Evolutionary conservation across 2,113 vertebrate genomes (phyloP), one percentile per base, ranked within the genome.

Genomic region (Rhinichthys klamathensis): DNA sequence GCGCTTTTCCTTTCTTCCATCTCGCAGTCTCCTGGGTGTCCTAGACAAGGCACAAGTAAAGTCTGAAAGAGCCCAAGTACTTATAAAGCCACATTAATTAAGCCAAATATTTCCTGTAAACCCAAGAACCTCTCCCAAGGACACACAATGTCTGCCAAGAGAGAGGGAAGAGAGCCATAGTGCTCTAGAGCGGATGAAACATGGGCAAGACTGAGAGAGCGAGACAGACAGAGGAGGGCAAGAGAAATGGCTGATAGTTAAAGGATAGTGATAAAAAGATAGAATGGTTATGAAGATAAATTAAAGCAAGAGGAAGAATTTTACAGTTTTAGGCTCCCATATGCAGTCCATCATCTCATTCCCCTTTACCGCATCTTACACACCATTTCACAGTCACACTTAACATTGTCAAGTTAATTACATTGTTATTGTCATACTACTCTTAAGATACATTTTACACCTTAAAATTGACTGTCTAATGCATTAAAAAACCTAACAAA

Each of bases 91-190:
- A 74, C 84, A 81, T 90, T 93, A 94, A 95, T 95, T 90, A 93
- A 93, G 92, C 92, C 89, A 90, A 92, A 90, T 87, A 89, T 90
- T 94, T 93, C 91, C 93, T 90, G 93, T 91, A 92, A 93, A 92
- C 88, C 90, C 83, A 89, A 91, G 87, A 82, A 87, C 85, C 85
- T 91, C 87, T 92, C 90, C 85, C 91, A 94, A 94, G 93, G 93
- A 93, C 93, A 88, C 81, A 38, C 85, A 56, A 65, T 80, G 80
- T 58, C 84, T 89, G 88, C 88, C 90, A 92, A 93, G 90, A 93
- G 83, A 49, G 86, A 88, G 80, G 89, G 84, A 63, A 23, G 69
- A 58, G 67, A 32, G 44, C 30, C 35, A 23, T 44, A 21, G 74
- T 73, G 32, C 49, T 83, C 11, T 38, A 84, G 76, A 60, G 74